phyloP scores from a whole-genome alignment of 2,888 invertebrate species.

The Blastobasis lacticolella region DNA sequence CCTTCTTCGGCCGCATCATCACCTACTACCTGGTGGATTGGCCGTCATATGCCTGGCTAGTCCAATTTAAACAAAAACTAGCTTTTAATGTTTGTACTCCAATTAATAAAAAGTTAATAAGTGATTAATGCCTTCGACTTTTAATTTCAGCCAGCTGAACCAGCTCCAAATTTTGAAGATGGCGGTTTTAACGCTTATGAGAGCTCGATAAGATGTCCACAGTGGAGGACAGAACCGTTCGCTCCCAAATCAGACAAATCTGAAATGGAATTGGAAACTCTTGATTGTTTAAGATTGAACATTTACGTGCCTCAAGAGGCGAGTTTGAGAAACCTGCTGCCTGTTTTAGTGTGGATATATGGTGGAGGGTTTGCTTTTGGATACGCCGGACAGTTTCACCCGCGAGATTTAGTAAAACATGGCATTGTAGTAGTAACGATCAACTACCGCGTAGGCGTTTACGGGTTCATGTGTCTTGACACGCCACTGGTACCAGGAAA shows the following conservation, averaged over 20 bases:
- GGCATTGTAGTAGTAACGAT: slow-evolving; percentile 54
- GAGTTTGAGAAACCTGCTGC: slow-evolving; percentile 43
- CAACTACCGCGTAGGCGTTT: slow-evolving; percentile 61
- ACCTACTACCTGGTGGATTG: too few relatives aligned
- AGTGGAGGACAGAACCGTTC: slow-evolving; percentile 18
- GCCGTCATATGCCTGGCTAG: too few relatives aligned
- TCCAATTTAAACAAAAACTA: too few relatives aligned
- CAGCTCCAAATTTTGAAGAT: slow-evolving; percentile 38
- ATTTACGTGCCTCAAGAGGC: slow-evolving; percentile 62
- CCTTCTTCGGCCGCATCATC: too few relatives aligned
- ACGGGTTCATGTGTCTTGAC: slow-evolving; percentile 61
- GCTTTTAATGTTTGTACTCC: too few relatives aligned
- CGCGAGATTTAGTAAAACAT: slow-evolving; percentile 43
- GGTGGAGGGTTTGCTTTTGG: slow-evolving; percentile 50
- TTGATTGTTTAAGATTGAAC: slow-evolving; percentile 79
- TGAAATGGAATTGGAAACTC: slow-evolving; percentile 22
- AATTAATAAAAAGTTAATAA: too few relatives aligned
- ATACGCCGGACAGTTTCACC: slow-evolving; percentile 39
- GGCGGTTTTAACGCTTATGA: slow-evolving; percentile 49
- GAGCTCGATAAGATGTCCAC: slow-evolving; percentile 49
- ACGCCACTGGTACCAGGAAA: slow-evolving; percentile 52
- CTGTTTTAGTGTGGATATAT: slow-evolving; percentile 61
- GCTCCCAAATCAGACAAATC: slow-evolving; percentile 20
- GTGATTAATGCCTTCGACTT: too few relatives aligned
- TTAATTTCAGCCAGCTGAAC: slow-evolving; percentile 38